Conservation (phyloP, 2,888 invertebrate genomes). For the Tetranychus piercei region DNA sequence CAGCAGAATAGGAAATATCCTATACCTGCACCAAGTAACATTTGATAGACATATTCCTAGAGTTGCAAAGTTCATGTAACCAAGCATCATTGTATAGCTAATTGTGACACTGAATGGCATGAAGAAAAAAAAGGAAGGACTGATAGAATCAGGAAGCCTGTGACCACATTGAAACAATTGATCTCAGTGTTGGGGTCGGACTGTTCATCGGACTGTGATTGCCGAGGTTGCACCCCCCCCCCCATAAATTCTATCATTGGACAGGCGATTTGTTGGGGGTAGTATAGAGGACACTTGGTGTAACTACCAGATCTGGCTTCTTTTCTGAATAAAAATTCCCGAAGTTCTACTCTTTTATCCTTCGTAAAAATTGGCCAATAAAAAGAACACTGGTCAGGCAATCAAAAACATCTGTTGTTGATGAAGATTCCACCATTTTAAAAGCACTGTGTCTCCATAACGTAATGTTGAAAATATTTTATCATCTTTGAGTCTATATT, state of each 20-base stretch:
- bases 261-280: slow-evolving; percentile 11
- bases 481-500: slow-evolving; percentile 10
- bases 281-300: slow-evolving; percentile 4
- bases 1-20: slow-evolving; percentile 90
- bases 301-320: neutral
- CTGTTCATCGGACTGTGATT: neutral
- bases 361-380: slow-evolving; percentile 83
- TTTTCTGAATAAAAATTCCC: slow-evolving; percentile 7
- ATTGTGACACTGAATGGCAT: slow-evolving; percentile 72
- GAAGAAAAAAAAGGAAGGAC: slow-evolving; percentile 65
- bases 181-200: neutral
- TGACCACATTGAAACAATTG: slow-evolving; percentile 14
- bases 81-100: slow-evolving; percentile 82
- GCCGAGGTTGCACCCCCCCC: neutral
- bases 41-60: slow-evolving; percentile 78
- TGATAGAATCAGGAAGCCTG: slow-evolving; percentile 54
- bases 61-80: slow-evolving; percentile 94
- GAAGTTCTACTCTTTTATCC: slow-evolving; percentile 54
- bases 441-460: slow-evolving; percentile 14
- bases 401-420: neutral
- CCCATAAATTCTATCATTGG: no score
- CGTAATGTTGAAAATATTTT: slow-evolving; percentile 15
- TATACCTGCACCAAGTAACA: slow-evolving; percentile 63
- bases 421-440: slow-evolving; percentile 3
- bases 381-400: slow-evolving; percentile 43